Evolutionary conservation across 1,140 invertebrate genomes (phyloP).

Genomic region (Subanguina moxae): DNA sequence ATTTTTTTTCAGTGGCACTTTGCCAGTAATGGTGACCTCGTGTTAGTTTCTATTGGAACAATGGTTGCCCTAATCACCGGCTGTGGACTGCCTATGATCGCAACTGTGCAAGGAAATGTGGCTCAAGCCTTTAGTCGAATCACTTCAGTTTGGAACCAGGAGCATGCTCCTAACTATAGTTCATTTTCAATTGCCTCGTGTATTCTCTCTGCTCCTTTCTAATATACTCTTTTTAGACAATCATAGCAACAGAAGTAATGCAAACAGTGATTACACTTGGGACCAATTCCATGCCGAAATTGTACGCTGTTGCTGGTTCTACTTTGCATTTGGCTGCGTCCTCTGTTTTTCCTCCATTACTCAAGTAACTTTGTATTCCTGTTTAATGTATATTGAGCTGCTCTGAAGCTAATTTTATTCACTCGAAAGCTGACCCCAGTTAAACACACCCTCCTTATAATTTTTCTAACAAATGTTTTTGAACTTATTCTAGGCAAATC

Average conservation of each 20-base stretch:
- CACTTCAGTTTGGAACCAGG: conserved; percentile 7
- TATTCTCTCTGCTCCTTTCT: too few relatives aligned
- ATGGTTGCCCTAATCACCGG: conserved; percentile 50
- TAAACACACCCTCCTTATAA: too few relatives aligned
- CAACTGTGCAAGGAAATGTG: conserved; percentile 55
- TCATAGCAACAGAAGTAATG: conserved; percentile 10
- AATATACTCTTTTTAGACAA: background rate
- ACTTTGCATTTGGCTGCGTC: conserved; percentile 46
- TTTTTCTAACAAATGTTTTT: too few relatives aligned
- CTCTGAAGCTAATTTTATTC: too few relatives aligned
- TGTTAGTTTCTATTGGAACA: conserved; percentile 37
- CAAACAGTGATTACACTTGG: conserved; percentile 21
- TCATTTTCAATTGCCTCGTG: background rate
- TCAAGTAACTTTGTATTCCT: conserved; percentile 41
- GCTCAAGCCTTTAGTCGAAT: conserved; percentile 24
- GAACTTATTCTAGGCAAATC: too few relatives aligned
- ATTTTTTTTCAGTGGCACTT: conserved; percentile 42
- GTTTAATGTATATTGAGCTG: background rate
- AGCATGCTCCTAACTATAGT: background rate
- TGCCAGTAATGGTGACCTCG: conserved; percentile 29
- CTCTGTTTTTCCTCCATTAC: conserved; percentile 56
- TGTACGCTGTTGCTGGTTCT: conserved; percentile 47
- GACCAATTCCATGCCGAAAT: conserved; percentile 52
- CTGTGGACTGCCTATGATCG: conserved; percentile 53
- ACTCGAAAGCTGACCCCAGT: too few relatives aligned